A percentile compares a stretch with the other conserved stretches of the same genome.
These are phyloP conservation scores for Ormyrus nitidulus DNA, from an alignment of 2,888 invertebrate genomes.

Conservation along the genomic window DNA sequence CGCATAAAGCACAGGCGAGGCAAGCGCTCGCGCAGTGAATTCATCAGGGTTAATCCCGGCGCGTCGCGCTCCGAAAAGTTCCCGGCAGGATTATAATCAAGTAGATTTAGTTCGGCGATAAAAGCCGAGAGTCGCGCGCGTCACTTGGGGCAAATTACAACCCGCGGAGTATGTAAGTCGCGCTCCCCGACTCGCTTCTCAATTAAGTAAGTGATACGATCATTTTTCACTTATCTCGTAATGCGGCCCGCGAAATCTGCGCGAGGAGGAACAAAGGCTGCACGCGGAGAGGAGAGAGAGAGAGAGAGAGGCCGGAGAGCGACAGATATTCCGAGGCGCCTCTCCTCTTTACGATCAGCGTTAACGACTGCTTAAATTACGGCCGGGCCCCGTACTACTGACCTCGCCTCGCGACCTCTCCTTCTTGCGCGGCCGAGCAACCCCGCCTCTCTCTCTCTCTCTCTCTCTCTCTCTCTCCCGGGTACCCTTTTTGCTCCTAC, in stretches of 20 bases:
- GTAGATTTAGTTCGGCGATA: constrained; percentile 52
- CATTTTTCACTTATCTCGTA: constrained; percentile 58
- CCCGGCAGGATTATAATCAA: constrained; percentile 33
- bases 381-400: constrained; percentile 52
- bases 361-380: constrained; percentile 56
- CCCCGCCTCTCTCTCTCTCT: neutral
- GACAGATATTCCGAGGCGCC: constrained; percentile 41
- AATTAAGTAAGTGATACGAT: constrained; percentile 57
- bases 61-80: neutral
- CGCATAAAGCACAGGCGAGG: too few species aligned
- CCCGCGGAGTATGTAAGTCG: constrained; percentile 43
- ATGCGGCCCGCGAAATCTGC: constrained; percentile 42
- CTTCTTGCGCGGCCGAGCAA: neutral
- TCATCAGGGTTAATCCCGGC: too few species aligned
- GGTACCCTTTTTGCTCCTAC: constrained; percentile 13
- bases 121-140: constrained; percentile 31
- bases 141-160: constrained; percentile 44
- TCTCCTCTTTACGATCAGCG: constrained; percentile 49
- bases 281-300: neutral
- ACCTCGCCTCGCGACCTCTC: constrained; percentile 50
- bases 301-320: neutral
- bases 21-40: too few species aligned
- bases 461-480: neutral
- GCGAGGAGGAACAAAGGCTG: constrained; percentile 47
- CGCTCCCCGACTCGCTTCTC: constrained; percentile 35